These are phyloP conservation scores for Bovichtus diacanthus DNA, from an alignment of 2,797 vertebrate species.

Conservation along the genomic window DNA sequence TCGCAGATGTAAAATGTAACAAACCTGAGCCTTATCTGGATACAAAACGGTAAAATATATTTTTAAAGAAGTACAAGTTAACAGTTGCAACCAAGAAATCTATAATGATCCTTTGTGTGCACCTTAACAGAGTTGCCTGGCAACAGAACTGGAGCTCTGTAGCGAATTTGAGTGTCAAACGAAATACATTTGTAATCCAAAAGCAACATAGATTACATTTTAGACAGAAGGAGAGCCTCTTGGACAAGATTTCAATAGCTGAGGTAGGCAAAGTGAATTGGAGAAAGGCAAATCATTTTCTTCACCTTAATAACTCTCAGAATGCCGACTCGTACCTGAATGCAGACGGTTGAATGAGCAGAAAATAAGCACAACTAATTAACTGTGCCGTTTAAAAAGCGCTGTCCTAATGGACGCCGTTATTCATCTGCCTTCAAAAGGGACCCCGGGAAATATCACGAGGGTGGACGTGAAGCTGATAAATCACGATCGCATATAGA, in stretches of 20 bases:
- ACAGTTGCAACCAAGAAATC: slow-evolving; percentile 73
- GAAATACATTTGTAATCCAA: slow-evolving; percentile 81
- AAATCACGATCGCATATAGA: slow-evolving; percentile 71
- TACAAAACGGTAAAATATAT: slow-evolving; percentile 50
- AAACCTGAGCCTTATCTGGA: slow-evolving; percentile 57
- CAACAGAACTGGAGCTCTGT: slow-evolving; percentile 75
- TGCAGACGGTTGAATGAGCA: slow-evolving; percentile 42
- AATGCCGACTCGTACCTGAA: slow-evolving; percentile 25
- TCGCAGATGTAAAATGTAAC: slow-evolving; percentile 40
- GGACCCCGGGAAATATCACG: slow-evolving; percentile 55
- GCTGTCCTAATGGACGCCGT: slow-evolving; percentile 49
- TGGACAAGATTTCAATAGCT: slow-evolving; percentile 72
- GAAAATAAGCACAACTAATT: slow-evolving; percentile 70
- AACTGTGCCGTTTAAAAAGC: slow-evolving; percentile 62
- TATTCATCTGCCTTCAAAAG: slow-evolving; percentile 54
- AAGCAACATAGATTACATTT: slow-evolving; percentile 77
- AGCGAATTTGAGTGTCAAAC: slow-evolving; percentile 80
- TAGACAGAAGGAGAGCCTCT: slow-evolving; percentile 70
- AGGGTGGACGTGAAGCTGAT: slow-evolving; percentile 61
- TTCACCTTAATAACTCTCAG: slow-evolving; percentile 52
- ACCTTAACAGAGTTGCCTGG: slow-evolving; percentile 80
- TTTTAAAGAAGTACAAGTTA: slow-evolving; percentile 71
- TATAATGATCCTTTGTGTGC: slow-evolving; percentile 80
- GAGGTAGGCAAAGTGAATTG: slow-evolving; percentile 67
- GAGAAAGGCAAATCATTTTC: slow-evolving; percentile 56